Percentiles rank a stretch among this genome's conserved stretches.
phyloP scores from a whole-genome alignment of 2,113 vertebrate species.

The Lepus timidus region DNA sequence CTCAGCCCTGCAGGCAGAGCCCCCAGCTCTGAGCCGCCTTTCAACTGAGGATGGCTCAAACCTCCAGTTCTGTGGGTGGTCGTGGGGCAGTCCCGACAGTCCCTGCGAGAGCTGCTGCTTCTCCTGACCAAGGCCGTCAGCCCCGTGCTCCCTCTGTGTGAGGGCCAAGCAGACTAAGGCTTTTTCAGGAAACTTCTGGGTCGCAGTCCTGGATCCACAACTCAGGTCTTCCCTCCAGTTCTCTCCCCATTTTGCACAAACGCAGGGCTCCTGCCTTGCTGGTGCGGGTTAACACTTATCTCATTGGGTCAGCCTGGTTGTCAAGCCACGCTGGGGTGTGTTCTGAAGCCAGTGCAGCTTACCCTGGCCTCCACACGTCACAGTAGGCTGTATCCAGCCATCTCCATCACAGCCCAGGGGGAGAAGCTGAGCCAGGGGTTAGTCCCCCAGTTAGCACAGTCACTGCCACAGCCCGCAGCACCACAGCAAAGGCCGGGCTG shows the following conservation, averaged over 20 bases:
- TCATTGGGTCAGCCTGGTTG: not conserved
- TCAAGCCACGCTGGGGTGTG: not conserved
- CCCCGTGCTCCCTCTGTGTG: not conserved
- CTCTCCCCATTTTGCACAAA: constrained; percentile 33
- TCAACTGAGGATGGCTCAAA: not conserved
- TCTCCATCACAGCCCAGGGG: fast-evolving
- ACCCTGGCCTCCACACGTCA: not conserved
- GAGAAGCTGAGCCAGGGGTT: not conserved
- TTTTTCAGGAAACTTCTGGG: constrained; percentile 30
- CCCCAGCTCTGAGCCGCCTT: not conserved
- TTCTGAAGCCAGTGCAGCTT: not conserved
- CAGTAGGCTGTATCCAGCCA: not conserved
- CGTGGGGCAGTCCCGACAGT: not conserved
- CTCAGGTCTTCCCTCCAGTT: not conserved
- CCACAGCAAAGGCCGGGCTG: not conserved
- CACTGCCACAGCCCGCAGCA: fast-evolving
- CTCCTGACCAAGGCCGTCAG: not conserved
- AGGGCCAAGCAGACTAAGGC: not conserved
- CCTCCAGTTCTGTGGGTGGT: not conserved
- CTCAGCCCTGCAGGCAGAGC: not conserved
- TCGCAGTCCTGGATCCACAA: not conserved
- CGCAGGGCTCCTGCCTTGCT: not conserved
- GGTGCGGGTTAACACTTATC: not conserved
- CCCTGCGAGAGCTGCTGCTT: not conserved
- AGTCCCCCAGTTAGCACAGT: not conserved